These are phyloP conservation scores for Buphagus erythrorhynchus DNA, from an alignment of 2,797 vertebrate genomes.

Conservation along the genomic window DNA sequence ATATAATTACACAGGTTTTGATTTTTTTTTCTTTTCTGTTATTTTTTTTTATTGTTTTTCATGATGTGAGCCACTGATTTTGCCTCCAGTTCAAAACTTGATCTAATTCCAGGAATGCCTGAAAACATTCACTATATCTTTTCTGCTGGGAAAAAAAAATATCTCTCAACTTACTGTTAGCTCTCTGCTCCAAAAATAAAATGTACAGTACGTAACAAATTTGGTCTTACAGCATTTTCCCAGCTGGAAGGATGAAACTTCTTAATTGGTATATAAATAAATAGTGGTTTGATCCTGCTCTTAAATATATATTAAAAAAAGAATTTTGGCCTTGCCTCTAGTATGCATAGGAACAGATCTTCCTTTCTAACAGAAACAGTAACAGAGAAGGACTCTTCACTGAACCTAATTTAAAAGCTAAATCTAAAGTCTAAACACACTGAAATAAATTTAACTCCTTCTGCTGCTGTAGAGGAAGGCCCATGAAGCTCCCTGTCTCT, in stretches of 20 bases:
- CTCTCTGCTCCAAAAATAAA: constrained; percentile 56
- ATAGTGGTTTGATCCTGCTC: background rate
- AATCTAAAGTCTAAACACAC: background rate
- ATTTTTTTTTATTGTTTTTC: background rate
- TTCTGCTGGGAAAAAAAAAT: constrained; percentile 47
- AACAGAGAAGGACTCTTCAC: background rate
- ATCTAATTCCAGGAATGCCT: constrained; percentile 36
- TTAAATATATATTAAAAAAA: background rate
- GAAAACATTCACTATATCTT: constrained; percentile 23
- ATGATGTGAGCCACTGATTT: background rate
- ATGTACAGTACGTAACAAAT: constrained; percentile 23
- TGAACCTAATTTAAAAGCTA: background rate
- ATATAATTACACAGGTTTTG: background rate
- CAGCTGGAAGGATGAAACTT: constrained; percentile 33
- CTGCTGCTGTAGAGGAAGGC: background rate
- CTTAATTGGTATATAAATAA: constrained; percentile 41
- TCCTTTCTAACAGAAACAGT: background rate
- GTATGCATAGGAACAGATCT: background rate
- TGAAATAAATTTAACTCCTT: background rate
- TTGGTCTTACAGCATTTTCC: constrained; percentile 50
- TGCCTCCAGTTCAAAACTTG: constrained; percentile 13
- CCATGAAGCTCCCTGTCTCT: background rate
- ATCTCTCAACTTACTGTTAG: constrained; percentile 3
- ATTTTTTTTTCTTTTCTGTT: background rate
- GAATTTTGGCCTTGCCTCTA: background rate